These are phyloP conservation scores for Fissipunctia ypsillon DNA, from an alignment of 2,888 invertebrate species.

Conservation along the genomic window DNA sequence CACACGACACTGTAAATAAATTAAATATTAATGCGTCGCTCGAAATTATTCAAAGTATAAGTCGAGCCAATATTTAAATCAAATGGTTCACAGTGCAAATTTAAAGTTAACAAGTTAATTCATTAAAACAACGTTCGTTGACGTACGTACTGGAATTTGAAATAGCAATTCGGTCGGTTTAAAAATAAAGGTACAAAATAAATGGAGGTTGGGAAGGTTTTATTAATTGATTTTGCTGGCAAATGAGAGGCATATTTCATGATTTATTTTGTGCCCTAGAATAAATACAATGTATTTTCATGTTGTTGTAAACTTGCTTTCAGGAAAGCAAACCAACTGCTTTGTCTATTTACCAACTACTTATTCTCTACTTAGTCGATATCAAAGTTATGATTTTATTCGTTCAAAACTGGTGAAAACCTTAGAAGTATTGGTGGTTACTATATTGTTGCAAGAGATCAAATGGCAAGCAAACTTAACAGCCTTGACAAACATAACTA, in stretches of 20 bases:
- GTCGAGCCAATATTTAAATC: constrained; percentile 51
- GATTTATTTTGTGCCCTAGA: constrained; percentile 15
- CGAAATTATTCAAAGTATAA: constrained; percentile 59
- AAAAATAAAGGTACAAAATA: constrained; percentile 48
- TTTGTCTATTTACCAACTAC: too few species aligned
- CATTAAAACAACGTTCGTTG: constrained; percentile 41
- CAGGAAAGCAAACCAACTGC: not conserved
- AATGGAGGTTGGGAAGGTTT: constrained; percentile 7
- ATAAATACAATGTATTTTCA: not conserved
- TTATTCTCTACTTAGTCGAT: too few species aligned
- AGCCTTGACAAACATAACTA: too few species aligned
- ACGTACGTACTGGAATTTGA: constrained; percentile 45
- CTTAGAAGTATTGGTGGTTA: too few species aligned
- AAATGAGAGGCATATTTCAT: constrained; percentile 31
- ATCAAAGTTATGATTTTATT: too few species aligned
- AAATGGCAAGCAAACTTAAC: too few species aligned
- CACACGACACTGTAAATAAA: constrained; percentile 9
- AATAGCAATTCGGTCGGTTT: constrained; percentile 30
- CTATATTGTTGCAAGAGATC: too few species aligned
- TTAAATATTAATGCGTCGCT: constrained; percentile 55
- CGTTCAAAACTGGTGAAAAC: too few species aligned
- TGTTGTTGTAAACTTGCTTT: not conserved
- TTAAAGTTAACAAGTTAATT: constrained; percentile 55
- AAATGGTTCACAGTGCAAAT: constrained; percentile 57
- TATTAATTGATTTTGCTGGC: constrained; percentile 31